Base-by-base conservation (phyloP, 2,113 vertebrate genomes). In the Picathartes gymnocephalus region DNA sequence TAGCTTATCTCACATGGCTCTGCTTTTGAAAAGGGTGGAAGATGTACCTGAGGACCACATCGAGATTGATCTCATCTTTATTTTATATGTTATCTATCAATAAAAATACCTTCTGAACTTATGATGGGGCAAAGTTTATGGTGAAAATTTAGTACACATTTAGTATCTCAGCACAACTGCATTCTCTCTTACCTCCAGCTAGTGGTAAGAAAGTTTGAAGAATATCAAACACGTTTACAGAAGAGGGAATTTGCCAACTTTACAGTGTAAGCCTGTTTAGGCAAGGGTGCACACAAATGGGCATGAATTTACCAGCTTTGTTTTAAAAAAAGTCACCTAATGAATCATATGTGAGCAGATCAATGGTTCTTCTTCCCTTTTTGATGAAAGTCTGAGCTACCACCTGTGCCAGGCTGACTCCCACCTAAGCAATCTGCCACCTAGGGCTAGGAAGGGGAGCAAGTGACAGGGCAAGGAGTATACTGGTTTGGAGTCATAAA, bases 351-450 rank as follows among this genome's bases (percentile, higher is more conserved):
- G 65, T 73, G 44, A 93, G 71, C 28, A 93, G 44, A 73, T 82
- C 72, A 82, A 40, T 81, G 56, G 35, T 54, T 96, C 76, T 92
- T 89, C 60, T 86, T 94, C 88, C 45, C 33, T 92, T 96, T 95
- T 73, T 94, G 85, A 82, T 93, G 92, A 90, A 97, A 97, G 48
- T 96, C 53, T 79, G 95, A 89, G 69, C 57, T 86, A 40, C 70
- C 89, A 94, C 91, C 78, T 91, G 60, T 81, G 57, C 40, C 58
- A 90, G 72, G 45, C 78, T 96, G 80, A 65, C 48, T 95, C 65
- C 53, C 17, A 15, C 60, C 44, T 96, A 82, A 94, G 88, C 71
- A 93, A 90, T 90, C 71, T 96, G 69, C 35, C 33, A 37, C 13
- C 81, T 65, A 71, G 71, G 69, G 53, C 84, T 86, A 56, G 47